Evolutionary conservation across 1,140 invertebrate genomes (phyloP).

Genomic region (Sarcophaga bullata): DNA sequence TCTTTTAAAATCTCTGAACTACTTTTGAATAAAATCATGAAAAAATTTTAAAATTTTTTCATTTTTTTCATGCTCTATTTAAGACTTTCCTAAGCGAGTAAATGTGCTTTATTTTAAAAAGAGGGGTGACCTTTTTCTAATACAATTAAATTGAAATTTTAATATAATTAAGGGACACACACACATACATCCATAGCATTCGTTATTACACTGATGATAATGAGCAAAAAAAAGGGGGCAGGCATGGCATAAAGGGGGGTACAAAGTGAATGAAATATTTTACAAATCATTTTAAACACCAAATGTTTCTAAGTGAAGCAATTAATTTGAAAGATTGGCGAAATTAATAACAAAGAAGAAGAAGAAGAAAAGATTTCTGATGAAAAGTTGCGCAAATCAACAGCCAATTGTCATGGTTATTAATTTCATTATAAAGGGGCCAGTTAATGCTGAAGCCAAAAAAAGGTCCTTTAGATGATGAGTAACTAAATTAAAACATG

Average conservation of each 20-base stretch:
- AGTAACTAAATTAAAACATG: constrained; percentile 19
- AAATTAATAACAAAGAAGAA: constrained; percentile 54
- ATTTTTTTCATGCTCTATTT: too few relatives aligned
- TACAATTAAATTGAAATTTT: constrained; percentile 13
- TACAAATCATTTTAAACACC: constrained; percentile 32
- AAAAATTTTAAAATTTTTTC: too few relatives aligned
- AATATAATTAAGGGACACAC: background rate
- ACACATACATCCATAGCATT: background rate
- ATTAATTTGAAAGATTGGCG: constrained; percentile 58
- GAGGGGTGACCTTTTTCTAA: background rate
- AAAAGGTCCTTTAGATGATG: background rate
- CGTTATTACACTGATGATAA: background rate
- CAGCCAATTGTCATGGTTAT: constrained; percentile 52
- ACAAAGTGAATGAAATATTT: background rate
- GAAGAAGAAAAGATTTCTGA: background rate
- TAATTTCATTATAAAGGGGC: constrained; percentile 48
- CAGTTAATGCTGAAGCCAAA: constrained; percentile 13
- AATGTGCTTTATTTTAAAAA: background rate
- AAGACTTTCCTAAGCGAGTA: background rate
- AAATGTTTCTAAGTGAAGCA: constrained; percentile 44
- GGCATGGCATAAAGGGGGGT: too few relatives aligned
- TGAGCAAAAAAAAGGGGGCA: background rate
- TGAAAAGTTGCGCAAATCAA: constrained; percentile 44
- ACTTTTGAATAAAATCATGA: too few relatives aligned
- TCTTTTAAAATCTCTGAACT: too few relatives aligned